Conservation (phyloP, 2,888 invertebrate genomes). For the Lithosia quadra region DNA sequence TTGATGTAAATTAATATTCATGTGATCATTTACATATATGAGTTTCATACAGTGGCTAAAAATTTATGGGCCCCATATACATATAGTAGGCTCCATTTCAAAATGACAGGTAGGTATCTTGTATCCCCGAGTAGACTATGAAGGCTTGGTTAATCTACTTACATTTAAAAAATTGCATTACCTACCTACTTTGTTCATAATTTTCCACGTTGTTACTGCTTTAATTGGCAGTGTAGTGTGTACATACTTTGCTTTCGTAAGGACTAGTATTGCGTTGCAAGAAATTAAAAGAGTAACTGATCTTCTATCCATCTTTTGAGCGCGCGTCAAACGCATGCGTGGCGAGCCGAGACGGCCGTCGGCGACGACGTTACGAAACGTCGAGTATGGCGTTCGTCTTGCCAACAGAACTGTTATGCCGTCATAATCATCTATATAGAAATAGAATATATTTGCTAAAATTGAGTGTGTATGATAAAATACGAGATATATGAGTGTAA, state of each 20-base stretch:
- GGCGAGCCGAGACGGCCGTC: no score
- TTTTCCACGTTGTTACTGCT: conserved; percentile 24
- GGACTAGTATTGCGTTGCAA: conserved; percentile 30
- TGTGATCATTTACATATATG: neutral
- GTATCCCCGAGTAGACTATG: neutral
- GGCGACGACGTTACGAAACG: conserved; percentile 42
- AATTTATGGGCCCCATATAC: neutral
- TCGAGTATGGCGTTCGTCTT: conserved; percentile 31
- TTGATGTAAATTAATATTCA: neutral
- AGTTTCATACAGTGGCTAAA: neutral
- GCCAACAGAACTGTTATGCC: conserved; percentile 44
- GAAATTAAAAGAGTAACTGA: conserved; percentile 32
- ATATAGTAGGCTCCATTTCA: neutral
- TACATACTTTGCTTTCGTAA: conserved; percentile 17
- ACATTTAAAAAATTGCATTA: conserved; percentile 13
- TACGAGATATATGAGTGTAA: conserved; percentile 21
- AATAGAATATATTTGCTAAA: conserved; percentile 47
- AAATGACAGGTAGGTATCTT: neutral
- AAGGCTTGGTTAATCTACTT: neutral
- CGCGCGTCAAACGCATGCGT: conserved; percentile 34
- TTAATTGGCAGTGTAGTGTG: conserved; percentile 16
- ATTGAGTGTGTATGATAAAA: conserved; percentile 34
- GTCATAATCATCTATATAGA: conserved; percentile 42
- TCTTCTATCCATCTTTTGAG: conserved; percentile 39
- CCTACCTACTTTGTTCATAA: conserved; percentile 9